Conservation (phyloP, 2,797 vertebrate species). For the Spinibarbus caldwelli region DNA sequence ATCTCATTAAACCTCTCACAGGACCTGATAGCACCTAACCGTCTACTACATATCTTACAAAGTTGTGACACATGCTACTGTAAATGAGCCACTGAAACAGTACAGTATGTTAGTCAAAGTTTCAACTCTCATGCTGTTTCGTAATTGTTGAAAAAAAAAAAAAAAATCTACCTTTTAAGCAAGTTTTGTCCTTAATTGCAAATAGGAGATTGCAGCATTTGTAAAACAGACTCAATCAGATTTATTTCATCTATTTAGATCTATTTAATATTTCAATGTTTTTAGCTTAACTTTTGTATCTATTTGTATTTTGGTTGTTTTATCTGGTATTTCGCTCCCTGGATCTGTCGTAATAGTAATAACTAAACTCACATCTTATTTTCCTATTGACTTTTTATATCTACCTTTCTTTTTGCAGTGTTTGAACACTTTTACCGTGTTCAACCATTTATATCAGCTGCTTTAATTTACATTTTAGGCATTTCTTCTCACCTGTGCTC, state of each 20-base stretch:
- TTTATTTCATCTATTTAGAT: too few relatives aligned
- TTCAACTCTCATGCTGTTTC: not conserved
- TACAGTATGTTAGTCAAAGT: not conserved
- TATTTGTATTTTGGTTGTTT: not conserved
- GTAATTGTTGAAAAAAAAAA: not conserved
- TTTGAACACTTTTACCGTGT: not conserved
- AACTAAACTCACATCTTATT: not conserved
- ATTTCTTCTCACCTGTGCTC: not conserved
- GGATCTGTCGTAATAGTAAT: too few relatives aligned
- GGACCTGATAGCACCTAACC: slow-evolving; percentile 8
- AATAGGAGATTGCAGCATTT: too few relatives aligned
- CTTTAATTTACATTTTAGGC: not conserved
- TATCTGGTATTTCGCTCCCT: not conserved
- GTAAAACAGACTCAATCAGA: too few relatives aligned
- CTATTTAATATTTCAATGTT: too few relatives aligned
- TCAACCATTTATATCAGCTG: not conserved
- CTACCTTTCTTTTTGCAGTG: not conserved
- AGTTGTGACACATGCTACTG: not conserved
- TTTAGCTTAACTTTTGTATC: not conserved
- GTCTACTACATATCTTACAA: slow-evolving; percentile 22
- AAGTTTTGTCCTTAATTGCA: not conserved
- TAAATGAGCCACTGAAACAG: not conserved
- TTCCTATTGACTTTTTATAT: not conserved
- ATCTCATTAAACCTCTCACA: slow-evolving; percentile 48
- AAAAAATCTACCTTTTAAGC: too few relatives aligned